Base-by-base conservation (phyloP, 2,888 invertebrate species). In the Tinea trinotella region DNA sequence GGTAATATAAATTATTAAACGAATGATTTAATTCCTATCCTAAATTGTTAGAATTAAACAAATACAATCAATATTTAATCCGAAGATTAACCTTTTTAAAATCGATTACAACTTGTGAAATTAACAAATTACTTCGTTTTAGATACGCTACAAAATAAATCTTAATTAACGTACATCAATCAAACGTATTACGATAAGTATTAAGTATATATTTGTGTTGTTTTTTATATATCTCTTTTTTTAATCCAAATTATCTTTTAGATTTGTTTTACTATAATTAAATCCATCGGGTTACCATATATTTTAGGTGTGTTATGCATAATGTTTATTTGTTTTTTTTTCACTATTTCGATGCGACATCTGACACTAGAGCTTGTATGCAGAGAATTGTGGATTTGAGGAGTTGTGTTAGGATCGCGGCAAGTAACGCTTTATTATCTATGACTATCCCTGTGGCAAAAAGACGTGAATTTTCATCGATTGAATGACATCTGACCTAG, bases 121-220 rank as follows among this genome's bases (percentile, higher is more conserved):
- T 50, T 50, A 50, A 50, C 48, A 19, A 50, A 50, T 50, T 50
- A 50, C 24, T 10, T 3, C 24, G 50, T 12, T 24, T 22, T 50
- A 50, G 50, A 50, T 22, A 50, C 22, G 50, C 24, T n/a, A n/a
- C 24, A 9, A 50, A 50, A 50, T 50, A 50, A 50, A 50, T 46
- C 46, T 46, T 50, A 50, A 50, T 50, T 50, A 50, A 50, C 50
- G n/a, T 24, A 50, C 50, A 50, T 50, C 24, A 50, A 50, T 50
- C 50, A 50, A 20, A 19, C 10, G 46, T 46, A 19, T 46, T 46
- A 46, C 19, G 46, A 46, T 46, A 46, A 46, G 18, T 46, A 18
- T 1, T 40, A n/a, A n/a, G n/a, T 40, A 13, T 40, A 40, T 40
- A 40, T 40, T 40, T 40, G 13, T 30, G 30, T 7, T n/a, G n/a